Percentiles rank a stretch among this genome's conserved stretches.
These are phyloP conservation scores for Uloborus plumipes DNA, from an alignment of 2,888 invertebrate genomes.

Conservation along the genomic window DNA sequence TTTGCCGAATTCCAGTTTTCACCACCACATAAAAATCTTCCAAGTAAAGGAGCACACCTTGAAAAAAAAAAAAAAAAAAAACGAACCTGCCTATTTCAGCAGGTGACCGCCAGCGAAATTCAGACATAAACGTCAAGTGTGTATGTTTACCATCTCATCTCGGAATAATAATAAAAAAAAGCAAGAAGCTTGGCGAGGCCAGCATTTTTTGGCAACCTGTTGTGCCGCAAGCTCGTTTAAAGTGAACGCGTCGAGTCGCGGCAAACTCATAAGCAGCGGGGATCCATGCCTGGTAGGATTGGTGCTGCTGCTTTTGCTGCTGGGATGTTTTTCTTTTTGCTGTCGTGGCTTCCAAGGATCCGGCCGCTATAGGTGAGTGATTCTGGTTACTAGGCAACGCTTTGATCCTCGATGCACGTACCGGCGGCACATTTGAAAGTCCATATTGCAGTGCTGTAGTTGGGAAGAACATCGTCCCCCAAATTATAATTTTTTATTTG, in stretches of 20 bases:
- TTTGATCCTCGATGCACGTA: background rate
- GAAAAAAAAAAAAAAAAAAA: too few species aligned
- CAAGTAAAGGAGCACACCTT: too few species aligned
- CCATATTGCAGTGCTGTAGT: too few species aligned
- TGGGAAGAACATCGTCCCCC: too few species aligned
- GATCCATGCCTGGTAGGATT: conserved; percentile 15
- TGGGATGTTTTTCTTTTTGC: conserved; percentile 10
- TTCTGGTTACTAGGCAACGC: conserved; percentile 7
- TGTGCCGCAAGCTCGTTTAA: conserved; percentile 20
- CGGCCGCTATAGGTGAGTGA: conserved; percentile 29
- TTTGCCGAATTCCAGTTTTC: too few species aligned
- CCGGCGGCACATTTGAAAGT: background rate
- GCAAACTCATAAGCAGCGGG: conserved; percentile 10
- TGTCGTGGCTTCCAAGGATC: conserved; percentile 19
- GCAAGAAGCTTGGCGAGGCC: background rate
- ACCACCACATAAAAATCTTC: too few species aligned
- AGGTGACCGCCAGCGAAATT: too few species aligned
- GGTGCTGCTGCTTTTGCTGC: background rate
- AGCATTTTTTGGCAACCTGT: conserved; percentile 12
- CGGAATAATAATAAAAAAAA: background rate
- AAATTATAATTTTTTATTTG: too few species aligned
- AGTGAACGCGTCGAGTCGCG: background rate
- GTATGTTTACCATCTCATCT: background rate
- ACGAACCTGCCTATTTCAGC: too few species aligned
- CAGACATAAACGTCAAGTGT: too few species aligned